Evolutionary conservation across 2,113 vertebrate species (phyloP).

Genomic region (Procavia capensis): DNA sequence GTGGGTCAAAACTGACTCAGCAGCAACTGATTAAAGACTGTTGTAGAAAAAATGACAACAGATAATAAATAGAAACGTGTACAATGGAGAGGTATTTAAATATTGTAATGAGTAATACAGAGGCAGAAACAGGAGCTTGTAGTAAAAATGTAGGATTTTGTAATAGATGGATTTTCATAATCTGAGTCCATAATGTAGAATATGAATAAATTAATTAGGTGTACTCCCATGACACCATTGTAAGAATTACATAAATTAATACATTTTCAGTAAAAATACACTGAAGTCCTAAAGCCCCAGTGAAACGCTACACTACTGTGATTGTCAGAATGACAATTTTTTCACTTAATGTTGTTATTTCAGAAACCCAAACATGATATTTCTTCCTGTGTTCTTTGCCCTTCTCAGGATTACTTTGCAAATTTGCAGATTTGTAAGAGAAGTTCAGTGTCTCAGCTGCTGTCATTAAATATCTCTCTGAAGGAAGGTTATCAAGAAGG

Average conservation of each 20-base stretch:
- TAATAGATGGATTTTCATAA: neutral
- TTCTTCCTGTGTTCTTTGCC: neutral
- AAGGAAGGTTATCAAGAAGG: neutral
- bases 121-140: too few relatives aligned
- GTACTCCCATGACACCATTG: neutral
- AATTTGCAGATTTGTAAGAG: neutral
- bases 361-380: neutral
- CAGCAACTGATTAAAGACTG: neutral
- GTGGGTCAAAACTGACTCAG: too few relatives aligned
- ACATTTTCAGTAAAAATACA: neutral
- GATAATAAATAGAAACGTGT: neutral
- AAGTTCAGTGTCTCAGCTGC: neutral
- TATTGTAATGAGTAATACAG: neutral
- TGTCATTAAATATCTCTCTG: constrained; percentile 14
- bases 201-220: neutral
- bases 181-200: neutral
- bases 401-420: neutral
- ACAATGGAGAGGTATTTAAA: neutral
- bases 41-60: neutral
- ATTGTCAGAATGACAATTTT: neutral
- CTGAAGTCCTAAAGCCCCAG: neutral
- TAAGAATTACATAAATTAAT: constrained; percentile 27
- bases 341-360: neutral
- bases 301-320: neutral
- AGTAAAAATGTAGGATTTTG: neutral